Evolutionary conservation across 2,113 vertebrate species (phyloP).

Genomic region (Stegastes partitus): DNA sequence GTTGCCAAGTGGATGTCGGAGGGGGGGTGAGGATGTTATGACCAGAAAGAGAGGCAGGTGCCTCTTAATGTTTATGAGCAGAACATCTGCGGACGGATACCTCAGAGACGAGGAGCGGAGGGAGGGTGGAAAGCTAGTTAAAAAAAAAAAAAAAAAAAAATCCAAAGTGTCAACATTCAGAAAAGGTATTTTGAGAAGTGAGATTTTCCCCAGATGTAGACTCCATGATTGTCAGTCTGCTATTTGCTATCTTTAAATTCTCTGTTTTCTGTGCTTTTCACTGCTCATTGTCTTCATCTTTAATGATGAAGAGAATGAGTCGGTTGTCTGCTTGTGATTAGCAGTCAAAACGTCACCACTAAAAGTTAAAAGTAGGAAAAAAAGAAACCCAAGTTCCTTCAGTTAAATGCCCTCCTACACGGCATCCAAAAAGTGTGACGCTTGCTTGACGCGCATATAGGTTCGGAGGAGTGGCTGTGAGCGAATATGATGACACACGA

Average conservation of each 20-base stretch:
- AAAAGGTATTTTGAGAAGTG: conserved; percentile 52
- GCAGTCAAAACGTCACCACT: not conserved
- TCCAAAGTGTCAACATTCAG: conserved; percentile 44
- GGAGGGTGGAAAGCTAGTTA: conserved; percentile 25
- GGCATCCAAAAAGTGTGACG: conserved; percentile 12
- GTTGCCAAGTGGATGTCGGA: conserved; percentile 72
- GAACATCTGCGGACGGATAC: conserved; percentile 78
- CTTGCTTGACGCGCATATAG: conserved; percentile 12
- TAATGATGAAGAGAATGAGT: not conserved
- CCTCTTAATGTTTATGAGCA: conserved; percentile 77
- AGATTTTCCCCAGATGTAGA: conserved; percentile 41
- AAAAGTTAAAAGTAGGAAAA: not conserved
- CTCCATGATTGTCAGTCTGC: not conserved
- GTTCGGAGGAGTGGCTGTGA: conserved; percentile 28
- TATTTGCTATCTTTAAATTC: not conserved
- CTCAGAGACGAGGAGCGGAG: conserved; percentile 47
- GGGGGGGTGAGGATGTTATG: conserved; percentile 78
- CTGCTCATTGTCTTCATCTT: not conserved
- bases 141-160: conserved; percentile 33
- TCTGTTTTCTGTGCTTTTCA: not conserved
- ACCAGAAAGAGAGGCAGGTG: conserved; percentile 75
- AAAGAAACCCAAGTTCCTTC: not conserved
- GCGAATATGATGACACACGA: conserved; percentile 23
- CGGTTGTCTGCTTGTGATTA: not conserved
- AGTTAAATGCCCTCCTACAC: not conserved